Base-by-base conservation (phyloP, 2,888 invertebrate genomes). In the Neoitamus cyanurus region DNA sequence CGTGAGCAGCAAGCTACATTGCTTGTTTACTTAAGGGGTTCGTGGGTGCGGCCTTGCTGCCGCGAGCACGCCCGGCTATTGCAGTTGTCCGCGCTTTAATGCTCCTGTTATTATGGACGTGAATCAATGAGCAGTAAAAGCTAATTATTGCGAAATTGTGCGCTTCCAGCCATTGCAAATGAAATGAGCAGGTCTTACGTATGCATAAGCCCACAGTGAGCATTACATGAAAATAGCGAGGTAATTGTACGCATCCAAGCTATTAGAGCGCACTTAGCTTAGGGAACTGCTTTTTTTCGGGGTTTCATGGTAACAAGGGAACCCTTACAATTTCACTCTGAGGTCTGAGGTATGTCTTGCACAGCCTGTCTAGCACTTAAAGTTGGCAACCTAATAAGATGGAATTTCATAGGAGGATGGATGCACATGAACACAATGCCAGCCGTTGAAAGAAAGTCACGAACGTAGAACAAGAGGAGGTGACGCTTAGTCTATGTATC, bases 1-100 rank as follows among this genome's bases (percentile, higher is more conserved):
- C 58, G 80, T 80, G 58, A 80, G 58, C 78, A 6, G 78, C 9
- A 20, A 73, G 73, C 34, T 36, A 11, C 36, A 73, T 34, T 37
- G 70, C 31, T 70, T 70, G 70, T 70, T 70, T 70, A 70, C 70
- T 70, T n/a, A 34, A 30, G 31, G 70, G 70, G 6, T 31, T n/a
- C 70, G 31, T 70, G 70, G 34, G 70, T 34, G 70, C 58, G 15
- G 58, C 58, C 58, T 20, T 58, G 25, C 9, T 37, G 9, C 20
- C 58, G 42, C n/a, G 20, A 58, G 58, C 58, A 58, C 58, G 25
- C 25, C 58, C 58, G 20, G 58, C 58, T 25, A 25, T 20, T 58
- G 58, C 58, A 58, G 15, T 58, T 25, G 58, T 58, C 58, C 58
- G 58, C 58, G 58, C 11, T 58, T 7, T 58, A 58, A 58, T 58